Evolutionary conservation across 2,888 invertebrate genomes (phyloP).

Genomic region (Zeuzera pyrina): DNA sequence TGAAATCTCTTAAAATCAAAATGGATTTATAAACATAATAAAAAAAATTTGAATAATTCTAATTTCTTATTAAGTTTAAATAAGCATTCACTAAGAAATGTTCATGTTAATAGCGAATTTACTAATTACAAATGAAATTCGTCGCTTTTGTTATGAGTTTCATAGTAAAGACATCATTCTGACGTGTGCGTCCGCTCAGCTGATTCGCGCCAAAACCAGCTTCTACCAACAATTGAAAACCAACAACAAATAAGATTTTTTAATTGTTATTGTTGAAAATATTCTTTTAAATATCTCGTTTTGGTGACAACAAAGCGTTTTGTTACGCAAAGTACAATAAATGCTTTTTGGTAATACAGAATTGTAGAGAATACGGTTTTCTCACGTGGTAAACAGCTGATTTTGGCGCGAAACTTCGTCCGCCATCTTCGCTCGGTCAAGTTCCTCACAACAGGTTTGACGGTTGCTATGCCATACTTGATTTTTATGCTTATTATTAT

Average conservation of each 20-base stretch:
- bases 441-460: constrained; percentile 17
- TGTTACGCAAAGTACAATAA: constrained; percentile 9
- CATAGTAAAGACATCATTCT: constrained; percentile 16
- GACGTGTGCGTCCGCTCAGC: constrained; percentile 19
- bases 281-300: constrained; percentile 21
- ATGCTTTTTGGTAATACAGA: constrained; percentile 10
- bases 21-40: no score
- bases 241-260: constrained; percentile 16
- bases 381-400: constrained; percentile 27
- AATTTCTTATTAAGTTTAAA: no score
- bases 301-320: constrained; percentile 19
- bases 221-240: constrained; percentile 5
- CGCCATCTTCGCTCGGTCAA: constrained; percentile 17
- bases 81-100: no score
- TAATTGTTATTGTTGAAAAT: constrained; percentile 20
- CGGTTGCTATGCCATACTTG: constrained; percentile 15
- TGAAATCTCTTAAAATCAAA: no score
- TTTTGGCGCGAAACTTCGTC: constrained; percentile 21
- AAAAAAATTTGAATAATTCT: no score
- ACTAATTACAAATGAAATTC: no score
- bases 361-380: no score
- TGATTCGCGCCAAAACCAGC: constrained; percentile 21
- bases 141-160: no score
- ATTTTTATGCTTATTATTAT: no score
- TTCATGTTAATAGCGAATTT: no score